Percentiles rank a stretch among this genome's conserved stretches.
Conservation (phyloP, 23 tunicate species). For the Halocynthia roretzi region DNA sequence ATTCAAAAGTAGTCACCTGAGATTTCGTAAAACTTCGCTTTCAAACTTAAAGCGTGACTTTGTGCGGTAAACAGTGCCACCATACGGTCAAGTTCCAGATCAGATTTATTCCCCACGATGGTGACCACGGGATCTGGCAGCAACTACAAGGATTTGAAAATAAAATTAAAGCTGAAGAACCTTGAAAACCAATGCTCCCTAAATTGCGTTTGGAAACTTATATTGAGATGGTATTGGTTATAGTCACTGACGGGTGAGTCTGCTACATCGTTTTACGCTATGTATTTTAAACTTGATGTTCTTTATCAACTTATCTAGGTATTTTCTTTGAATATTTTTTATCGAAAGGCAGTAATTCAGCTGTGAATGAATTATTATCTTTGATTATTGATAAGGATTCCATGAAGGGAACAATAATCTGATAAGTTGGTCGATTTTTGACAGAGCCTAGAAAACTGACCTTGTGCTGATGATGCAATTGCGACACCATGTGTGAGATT, state of each 20-base stretch:
- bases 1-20: too few species aligned
- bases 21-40: conserved; percentile 45
- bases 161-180: not conserved
- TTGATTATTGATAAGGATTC: not conserved
- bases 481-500: conserved; percentile 41
- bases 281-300: not conserved
- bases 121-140: conserved; percentile 31
- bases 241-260: not conserved
- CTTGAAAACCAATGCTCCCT: too few species aligned
- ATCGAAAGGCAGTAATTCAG: not conserved
- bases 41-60: conserved; percentile 23
- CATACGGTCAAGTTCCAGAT: conserved; percentile 57
- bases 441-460: not conserved
- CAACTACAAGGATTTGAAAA: not conserved
- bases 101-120: conserved; percentile 66
- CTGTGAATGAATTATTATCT: not conserved
- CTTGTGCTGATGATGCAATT: conserved; percentile 20
- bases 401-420: not conserved
- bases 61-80: conserved; percentile 28
- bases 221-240: not conserved
- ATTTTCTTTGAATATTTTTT: not conserved
- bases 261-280: not conserved
- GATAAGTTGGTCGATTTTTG: too few species aligned
- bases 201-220: not conserved
- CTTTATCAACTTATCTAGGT: not conserved